Base-by-base conservation (phyloP, 2,888 invertebrate species). In the Panzeria rudis region DNA sequence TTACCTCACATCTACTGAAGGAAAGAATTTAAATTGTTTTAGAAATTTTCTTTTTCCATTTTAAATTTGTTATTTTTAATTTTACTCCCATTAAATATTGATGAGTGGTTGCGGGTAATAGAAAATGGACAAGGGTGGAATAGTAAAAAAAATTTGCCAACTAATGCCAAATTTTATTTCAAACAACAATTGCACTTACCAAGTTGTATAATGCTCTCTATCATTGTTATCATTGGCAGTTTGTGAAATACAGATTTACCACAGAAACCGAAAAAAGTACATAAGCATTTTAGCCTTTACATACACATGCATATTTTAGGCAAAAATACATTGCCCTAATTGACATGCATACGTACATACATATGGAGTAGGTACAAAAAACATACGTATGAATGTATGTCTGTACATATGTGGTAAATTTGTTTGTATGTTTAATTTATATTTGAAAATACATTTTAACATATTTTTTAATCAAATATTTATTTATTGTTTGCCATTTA, bases 401-500 rank as follows among this genome's bases (percentile, higher is more conserved):
- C 4, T 44, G 44, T 25, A 17, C 8, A 41, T 44, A 17, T 56
- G 23, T 38, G 38, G 15, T 13, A 54, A 54, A 35, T 4, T 44
- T 59, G 29, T 35, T 35, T 72, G 41, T 44, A 13, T 47, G 25
- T n/a, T 29, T 61, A 56, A 41, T 41, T 11, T 25, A 47, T 47
- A n/a, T 38, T 6, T 59, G 1, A 20, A 25, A 64, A 59, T 35
- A 47, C 41, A 75, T 54, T 50, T 35, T 38, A 20, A 29, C 6
- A 66, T 80, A 23, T 4, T 38, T 59, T n/a, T n/a, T 69, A 54
- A 82, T 44, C 20, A 72, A 69, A 78, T 54, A 35, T 69, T 61
- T 77, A 61, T 61, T 50, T 68, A 5, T 77, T 66, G 62, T 61
- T 81, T 75, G 69, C 44, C 25, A 76, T 62, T 52, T 78, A 69